Evolutionary conservation across 2,113 vertebrate genomes (phyloP), one percentile per base, ranked within the genome.

Genomic region (Daboia siamensis): DNA sequence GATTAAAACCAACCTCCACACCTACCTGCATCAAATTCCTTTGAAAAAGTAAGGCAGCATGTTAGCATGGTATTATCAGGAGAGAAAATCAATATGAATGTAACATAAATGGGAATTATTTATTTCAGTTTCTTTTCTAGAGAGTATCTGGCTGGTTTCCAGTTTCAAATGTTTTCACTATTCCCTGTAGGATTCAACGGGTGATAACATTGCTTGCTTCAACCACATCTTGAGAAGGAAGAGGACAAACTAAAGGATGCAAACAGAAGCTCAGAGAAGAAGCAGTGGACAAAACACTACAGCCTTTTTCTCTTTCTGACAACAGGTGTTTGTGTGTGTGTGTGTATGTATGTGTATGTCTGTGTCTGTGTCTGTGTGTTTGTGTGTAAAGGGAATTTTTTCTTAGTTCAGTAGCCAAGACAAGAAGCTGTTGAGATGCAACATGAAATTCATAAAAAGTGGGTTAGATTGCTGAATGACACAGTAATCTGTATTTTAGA

Each of bases 21-120:
- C 85, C 74, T 11, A 92, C 3, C 23, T 86, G 90, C 93, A 1
- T 93, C 84, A 90, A 94, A 95, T 93, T n/a, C 55, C 86, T 89
- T 57, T 90, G 91, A 39, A 92, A 89, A 87, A 94, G 87, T 88
- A 91, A 89, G 10, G 86, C 0, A 0, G 44, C 26, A 91, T 33
- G 46, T 86, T 87, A 86, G 56, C 80, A 52, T 95, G 87, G 91
- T 57, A 89, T 0, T 39, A 84, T 20, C 26, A 39, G 39, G 1
- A 93, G 89, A 0, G 0, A 94, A 69, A 59, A n/a, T 86, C 56
- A 86, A 52, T 88, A 55, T 21, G 88, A 88, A 80, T 24, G 55
- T 51, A 0, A 0, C 4, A 93, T 74, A 1, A 20, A 93, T 74
- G 1, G 23, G 4, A 44, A 26, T 51, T 21, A 21, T 90, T 93